Conservation (phyloP, 1,140 invertebrate genomes). For the Pollicipes pollicipes region DNA sequence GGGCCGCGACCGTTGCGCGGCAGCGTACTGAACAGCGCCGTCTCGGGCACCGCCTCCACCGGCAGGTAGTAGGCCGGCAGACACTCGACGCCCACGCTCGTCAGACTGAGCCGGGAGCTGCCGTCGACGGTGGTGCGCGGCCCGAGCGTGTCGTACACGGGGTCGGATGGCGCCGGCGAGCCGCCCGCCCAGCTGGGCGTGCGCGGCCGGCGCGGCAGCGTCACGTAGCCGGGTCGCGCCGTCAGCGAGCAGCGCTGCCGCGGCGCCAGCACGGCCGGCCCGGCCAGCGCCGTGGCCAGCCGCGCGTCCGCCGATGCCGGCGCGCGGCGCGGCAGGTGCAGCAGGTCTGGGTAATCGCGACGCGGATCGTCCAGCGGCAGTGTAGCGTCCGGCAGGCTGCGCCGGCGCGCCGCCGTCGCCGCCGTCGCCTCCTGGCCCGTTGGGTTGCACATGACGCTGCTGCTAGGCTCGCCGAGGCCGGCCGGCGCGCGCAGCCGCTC, state of each 20-base stretch:
- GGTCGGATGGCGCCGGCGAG: constrained; percentile 32
- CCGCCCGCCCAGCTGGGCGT: constrained; percentile 47
- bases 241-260: constrained; percentile 32
- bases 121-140: constrained; percentile 68
- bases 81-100: background rate
- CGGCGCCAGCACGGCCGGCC: too few species aligned
- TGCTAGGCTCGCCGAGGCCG: constrained; percentile 14
- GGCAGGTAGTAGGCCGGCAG: background rate
- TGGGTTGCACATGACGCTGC: constrained; percentile 30
- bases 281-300: constrained; percentile 8
- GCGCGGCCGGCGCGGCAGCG: constrained; percentile 55
- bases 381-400: constrained; percentile 35
- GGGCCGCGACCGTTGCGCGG: background rate
- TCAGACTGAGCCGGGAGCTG: constrained; percentile 58
- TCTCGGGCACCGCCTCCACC: background rate
- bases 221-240: constrained; percentile 37
- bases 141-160: constrained; percentile 76
- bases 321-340: constrained; percentile 35
- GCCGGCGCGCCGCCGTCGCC: constrained; percentile 23
- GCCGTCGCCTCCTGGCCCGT: constrained; percentile 22
- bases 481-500: background rate
- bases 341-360: constrained; percentile 45
- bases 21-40: background rate
- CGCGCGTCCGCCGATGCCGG: constrained; percentile 13
- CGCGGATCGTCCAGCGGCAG: constrained; percentile 33